A percentile compares a stretch with the other conserved stretches of the same genome.
Evolutionary conservation across 2,888 invertebrate species (phyloP).

Genomic region (Orthosia incerta): DNA sequence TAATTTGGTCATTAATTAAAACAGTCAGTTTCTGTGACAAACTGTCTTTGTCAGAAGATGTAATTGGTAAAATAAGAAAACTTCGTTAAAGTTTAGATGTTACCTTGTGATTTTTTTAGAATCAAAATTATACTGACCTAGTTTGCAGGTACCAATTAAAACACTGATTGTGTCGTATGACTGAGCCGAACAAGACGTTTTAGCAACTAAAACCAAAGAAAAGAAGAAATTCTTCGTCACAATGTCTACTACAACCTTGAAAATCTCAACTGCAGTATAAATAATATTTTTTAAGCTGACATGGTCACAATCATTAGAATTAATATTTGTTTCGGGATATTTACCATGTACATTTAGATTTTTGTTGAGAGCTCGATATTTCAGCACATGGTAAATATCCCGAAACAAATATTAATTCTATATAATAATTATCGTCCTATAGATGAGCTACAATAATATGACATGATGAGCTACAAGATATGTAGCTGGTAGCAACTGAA

Average conservation of each 20-base stretch:
- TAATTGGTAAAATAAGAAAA: conserved; percentile 13
- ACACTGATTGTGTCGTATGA: not conserved
- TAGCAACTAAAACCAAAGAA: not conserved
- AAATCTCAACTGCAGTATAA: not conserved
- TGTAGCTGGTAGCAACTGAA: no score
- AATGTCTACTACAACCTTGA: not conserved
- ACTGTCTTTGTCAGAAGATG: conserved; percentile 13
- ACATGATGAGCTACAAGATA: no score
- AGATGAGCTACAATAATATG: no score
- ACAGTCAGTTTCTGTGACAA: conserved; percentile 13
- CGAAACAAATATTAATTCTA: no score
- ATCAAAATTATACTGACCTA: not conserved
- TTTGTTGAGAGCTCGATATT: no score
- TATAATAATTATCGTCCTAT: not conserved
- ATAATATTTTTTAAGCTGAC: no score
- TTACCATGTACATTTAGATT: no score
- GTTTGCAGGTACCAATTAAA: not conserved
- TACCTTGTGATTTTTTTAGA: conserved; percentile 1
- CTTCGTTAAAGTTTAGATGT: not conserved
- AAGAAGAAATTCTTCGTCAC: not conserved
- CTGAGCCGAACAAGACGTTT: not conserved
- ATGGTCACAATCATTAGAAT: no score
- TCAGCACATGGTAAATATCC: no score
- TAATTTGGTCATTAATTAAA: conserved; percentile 47
- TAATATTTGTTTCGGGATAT: no score